Evolutionary conservation across 2,888 invertebrate species (phyloP), one percentile per base, ranked within the genome.

Genomic region (Lepidochitona cinerea): DNA sequence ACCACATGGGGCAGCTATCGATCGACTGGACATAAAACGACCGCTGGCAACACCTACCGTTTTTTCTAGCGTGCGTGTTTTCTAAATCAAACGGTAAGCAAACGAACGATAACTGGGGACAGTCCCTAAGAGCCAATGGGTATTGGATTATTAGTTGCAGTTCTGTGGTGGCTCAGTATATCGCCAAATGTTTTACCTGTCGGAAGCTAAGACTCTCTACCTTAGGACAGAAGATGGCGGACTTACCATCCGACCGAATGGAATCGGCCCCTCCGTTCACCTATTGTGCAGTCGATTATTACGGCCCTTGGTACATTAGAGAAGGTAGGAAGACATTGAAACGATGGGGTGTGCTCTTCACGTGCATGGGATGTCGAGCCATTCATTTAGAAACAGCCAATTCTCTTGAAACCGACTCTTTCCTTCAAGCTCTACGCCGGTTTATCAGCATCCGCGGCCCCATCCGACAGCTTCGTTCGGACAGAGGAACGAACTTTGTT

Each of bases 231-330:
- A 81, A 88, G 23, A 90, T 89, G 88, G 84, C 86, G 0, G 79
- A 85, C 33, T 77, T 90, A 12, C 89, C 90, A 0, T 18, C 36
- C 5, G 80, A 84, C 5, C 73, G 91, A 71, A 79, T 89, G 2
- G 75, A 73, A 2, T 75, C 79, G 4, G 72, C 76, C 1, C 37
- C 74, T 5, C 85, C 89, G 3, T 91, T 90, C 76, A 64, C 78
- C n/a, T 75, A 84, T 59, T 71, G 77, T 26, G 89, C 87, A 12
- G 65, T 90, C 0, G 90, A 90, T 67, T 87, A 81, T n/a, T 85
- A 83, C 35, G 88, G 89, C 5, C 89, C 88, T 0, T 81, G 83
- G 23, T 74, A 77, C 23, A 71, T 88, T 0, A 76, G 79, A 33
- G 82, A 84, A 18, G 81, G 81, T 9, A 71, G 83, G 33, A 84